Base-by-base conservation (phyloP, 2,888 invertebrate species). In the Leptura quadrifasciata region DNA sequence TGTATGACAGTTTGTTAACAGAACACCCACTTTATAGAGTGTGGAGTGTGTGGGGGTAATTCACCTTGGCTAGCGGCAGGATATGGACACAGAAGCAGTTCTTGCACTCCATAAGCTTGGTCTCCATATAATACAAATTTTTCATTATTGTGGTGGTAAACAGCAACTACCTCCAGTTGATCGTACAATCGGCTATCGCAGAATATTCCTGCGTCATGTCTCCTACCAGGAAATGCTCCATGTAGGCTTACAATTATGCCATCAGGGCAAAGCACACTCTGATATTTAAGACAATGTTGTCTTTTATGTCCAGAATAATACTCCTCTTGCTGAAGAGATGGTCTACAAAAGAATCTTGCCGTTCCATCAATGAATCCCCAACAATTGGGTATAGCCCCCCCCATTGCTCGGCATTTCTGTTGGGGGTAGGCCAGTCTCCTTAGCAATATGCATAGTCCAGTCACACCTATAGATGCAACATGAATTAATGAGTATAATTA, bases 291-390 rank as follows among this genome's bases (percentile, higher is more conserved):
- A 70, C 77, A 79, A 72, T 79, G 77, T 10, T 39, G 10, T 39
- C 72, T 63, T 60, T 78, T 79, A 71, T 79, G 76, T 27, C 78
- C 80, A 58, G 76, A 74, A 67, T 74, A 79, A 67, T 79, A 75
- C 39, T 77, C 54, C 58, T 79, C 60, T 74, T 77, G 77, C n/a
- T 77, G 60, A 35, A 65, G 35, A 24, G 73, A 65, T 72, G 80
- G 79, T 55, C 80, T 39, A 64, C 80, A 80, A 55, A 80, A 77
- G 9, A 75, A 55, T 60, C 80, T 58, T 52, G 57, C 67, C 17
- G 78, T 80, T 18, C 80, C 78, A 77, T 79, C 79, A 52, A 80
- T 80, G 57, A 80, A 80, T 24, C 75, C 80, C 75, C 75, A 77
- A 31, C 6, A 31, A 31, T 31, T 31, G 6, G 27, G 27, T 31